A percentile compares a stretch with the other conserved stretches of the same genome.
phyloP scores from a whole-genome alignment of 1,140 invertebrate species.

The Papilio dardanus region DNA sequence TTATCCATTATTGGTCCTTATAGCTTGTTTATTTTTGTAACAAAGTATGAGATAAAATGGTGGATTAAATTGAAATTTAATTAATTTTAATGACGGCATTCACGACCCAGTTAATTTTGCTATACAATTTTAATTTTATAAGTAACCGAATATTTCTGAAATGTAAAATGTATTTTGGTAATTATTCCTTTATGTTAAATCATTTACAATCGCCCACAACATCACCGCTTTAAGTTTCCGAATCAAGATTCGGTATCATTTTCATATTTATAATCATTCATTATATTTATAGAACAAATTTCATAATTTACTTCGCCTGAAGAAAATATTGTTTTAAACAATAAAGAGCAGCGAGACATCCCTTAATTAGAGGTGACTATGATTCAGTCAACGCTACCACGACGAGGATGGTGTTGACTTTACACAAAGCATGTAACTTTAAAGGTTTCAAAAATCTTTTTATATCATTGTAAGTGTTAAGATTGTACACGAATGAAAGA shows the following conservation, averaged over 20 bases:
- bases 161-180: background rate
- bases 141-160: background rate
- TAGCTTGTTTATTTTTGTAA: background rate
- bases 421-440: too few species aligned
- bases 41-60: background rate
- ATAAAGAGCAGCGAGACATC: too few species aligned
- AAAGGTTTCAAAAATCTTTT: too few species aligned
- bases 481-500: constrained; percentile 1
- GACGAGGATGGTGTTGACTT: too few species aligned
- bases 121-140: background rate
- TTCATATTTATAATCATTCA: background rate
- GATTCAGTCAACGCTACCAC: too few species aligned
- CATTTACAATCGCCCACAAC: background rate
- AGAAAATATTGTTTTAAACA: too few species aligned
- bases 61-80: background rate
- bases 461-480: too few species aligned
- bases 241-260: background rate
- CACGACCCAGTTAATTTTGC: background rate
- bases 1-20: background rate
- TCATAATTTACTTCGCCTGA: too few species aligned
- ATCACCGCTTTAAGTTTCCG: background rate
- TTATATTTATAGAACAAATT: too few species aligned
- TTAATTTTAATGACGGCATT: background rate
- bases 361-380: too few species aligned
- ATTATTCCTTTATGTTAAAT: background rate